phyloP scores from a whole-genome alignment of 2,888 invertebrate genomes.

The Desoria tigrina region DNA sequence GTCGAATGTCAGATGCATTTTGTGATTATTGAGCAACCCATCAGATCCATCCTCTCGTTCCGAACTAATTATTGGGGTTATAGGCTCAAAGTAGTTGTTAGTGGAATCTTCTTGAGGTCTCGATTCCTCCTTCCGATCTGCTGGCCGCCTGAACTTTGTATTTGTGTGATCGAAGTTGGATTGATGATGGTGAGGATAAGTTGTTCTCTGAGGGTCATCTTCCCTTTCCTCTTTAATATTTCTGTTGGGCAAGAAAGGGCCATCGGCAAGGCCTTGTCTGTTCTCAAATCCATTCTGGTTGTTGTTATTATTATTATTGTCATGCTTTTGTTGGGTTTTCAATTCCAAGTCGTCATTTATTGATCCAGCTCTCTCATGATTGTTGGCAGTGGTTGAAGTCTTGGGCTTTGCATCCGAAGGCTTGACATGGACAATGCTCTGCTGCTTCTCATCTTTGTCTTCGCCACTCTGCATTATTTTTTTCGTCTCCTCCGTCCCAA shows the following conservation, averaged over 20 bases:
- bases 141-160: not conserved
- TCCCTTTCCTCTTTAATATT: slow-evolving; percentile 11
- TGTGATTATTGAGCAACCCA: slow-evolving; percentile 33
- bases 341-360: not conserved
- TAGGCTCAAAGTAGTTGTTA: slow-evolving; percentile 31
- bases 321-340: not conserved
- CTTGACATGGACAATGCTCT: slow-evolving; percentile 13
- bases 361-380: not conserved
- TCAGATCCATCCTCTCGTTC: slow-evolving; percentile 25
- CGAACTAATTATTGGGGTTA: slow-evolving; percentile 39
- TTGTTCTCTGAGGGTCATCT: slow-evolving; percentile 17
- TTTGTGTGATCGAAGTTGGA: slow-evolving; percentile 1
- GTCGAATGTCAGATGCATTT: slow-evolving; percentile 49
- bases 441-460: slow-evolving; percentile 20
- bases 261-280: slow-evolving; percentile 28
- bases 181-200: not conserved
- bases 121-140: slow-evolving; percentile 17
- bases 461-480: slow-evolving; percentile 11
- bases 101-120: slow-evolving; percentile 13
- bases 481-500: not conserved
- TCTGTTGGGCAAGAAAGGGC: not conserved
- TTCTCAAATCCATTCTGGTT: slow-evolving; percentile 25
- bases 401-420: slow-evolving; percentile 18
- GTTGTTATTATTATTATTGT: no score
- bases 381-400: not conserved